phyloP scores from a whole-genome alignment of 2,113 vertebrate genomes.

The Tupaia tana region DNA sequence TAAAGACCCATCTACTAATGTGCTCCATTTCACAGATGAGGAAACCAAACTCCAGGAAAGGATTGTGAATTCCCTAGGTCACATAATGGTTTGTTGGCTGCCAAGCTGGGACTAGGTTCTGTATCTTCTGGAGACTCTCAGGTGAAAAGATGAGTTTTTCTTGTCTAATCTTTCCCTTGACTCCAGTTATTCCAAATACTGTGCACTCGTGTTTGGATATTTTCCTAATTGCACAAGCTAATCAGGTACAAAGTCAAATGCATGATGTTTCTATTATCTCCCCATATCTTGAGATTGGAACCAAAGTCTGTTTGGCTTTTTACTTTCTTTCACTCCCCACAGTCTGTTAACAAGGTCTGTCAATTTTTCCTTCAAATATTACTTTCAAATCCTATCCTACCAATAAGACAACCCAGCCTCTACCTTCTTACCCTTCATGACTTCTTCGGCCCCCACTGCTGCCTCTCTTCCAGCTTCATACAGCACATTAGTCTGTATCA shows the following conservation, averaged over 20 bases:
- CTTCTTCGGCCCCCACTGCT: not conserved
- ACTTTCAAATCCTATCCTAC: not conserved
- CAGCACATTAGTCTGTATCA: not conserved
- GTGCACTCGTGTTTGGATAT: not conserved
- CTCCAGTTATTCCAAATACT: not conserved
- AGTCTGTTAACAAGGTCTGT: not conserved
- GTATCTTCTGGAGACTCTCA: slow-evolving; percentile 7
- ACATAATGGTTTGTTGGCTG: not conserved
- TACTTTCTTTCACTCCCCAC: not conserved
- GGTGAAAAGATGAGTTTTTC: slow-evolving; percentile 28
- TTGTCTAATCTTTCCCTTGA: not conserved
- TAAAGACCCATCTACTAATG: not conserved
- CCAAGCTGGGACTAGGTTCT: not conserved
- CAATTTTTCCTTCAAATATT: slow-evolving; percentile 56
- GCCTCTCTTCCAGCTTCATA: not conserved
- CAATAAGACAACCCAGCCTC: not conserved
- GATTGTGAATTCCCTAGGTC: not conserved
- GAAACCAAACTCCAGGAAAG: not conserved
- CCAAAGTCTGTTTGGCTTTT: slow-evolving; percentile 29
- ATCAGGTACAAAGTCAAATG: slow-evolving; percentile 23
- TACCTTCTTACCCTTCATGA: slow-evolving; percentile 28
- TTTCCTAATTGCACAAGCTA: slow-evolving; percentile 45
- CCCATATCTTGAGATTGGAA: not conserved
- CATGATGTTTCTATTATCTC: slow-evolving; percentile 1
- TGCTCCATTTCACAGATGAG: slow-evolving; percentile 29